Percentiles rank a stretch among this genome's conserved stretches.
Evolutionary conservation across 2,113 vertebrate species (phyloP).

Genomic region (Stomatorhinus ivindoensis): DNA sequence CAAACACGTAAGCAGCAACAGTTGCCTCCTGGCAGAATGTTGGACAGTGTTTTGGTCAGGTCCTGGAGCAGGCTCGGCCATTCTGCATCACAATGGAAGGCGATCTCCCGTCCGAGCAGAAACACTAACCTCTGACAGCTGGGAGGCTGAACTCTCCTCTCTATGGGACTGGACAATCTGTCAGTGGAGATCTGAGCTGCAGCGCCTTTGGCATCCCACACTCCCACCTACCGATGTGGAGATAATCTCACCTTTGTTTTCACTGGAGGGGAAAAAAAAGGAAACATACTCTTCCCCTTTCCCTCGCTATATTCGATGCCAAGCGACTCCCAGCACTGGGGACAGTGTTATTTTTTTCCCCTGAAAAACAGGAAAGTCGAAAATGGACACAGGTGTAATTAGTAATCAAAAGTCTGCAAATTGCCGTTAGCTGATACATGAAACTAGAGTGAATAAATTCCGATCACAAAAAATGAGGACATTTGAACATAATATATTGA

Average conservation of each 20-base stretch:
- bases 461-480: background rate
- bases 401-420: background rate
- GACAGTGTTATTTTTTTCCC: background rate
- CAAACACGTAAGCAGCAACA: background rate
- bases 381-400: background rate
- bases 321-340: background rate
- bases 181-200: conserved; percentile 12
- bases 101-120: background rate
- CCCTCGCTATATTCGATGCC: background rate
- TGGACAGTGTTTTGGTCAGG: background rate
- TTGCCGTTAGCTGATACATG: background rate
- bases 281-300: background rate
- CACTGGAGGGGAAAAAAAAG: background rate
- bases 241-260: conserved; percentile 13
- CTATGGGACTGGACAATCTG: conserved; percentile 11
- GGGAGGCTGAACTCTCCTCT: conserved; percentile 1
- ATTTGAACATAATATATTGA: background rate
- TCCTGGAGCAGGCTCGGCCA: background rate
- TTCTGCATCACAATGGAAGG: conserved; percentile 9
- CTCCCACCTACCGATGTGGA: conserved; percentile 7
- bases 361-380: background rate
- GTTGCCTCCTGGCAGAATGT: background rate
- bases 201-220: background rate
- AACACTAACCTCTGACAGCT: conserved; percentile 12
- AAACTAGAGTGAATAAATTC: background rate